Evolutionary conservation across 2,888 invertebrate species (phyloP), one percentile per base, ranked within the genome.

Genomic region (Cordilura impudica): DNA sequence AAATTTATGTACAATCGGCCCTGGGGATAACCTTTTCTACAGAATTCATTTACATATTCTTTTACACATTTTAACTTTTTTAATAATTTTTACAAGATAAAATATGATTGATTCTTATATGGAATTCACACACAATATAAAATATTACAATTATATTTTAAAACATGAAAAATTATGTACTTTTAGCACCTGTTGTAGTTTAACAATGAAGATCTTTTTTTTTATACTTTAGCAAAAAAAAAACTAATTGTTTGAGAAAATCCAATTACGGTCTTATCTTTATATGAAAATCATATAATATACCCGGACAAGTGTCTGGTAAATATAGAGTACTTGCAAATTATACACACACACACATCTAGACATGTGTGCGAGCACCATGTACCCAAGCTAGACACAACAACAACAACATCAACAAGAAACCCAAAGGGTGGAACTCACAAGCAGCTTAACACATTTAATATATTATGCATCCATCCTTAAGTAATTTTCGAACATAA

Each of bases 231-330:
- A 47, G n/a, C 45, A 45, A 54, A 23, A 23, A 18, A 19, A 45
- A 60, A 61, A n/a, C 54, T 67, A 79, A 79, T 79, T 79, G 75
- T 71, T 72, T 51, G 67, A 75, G 45, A 66, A 79, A 75, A 79
- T 79, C 79, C 79, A 79, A 79, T 79, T 79, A 79, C 67, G 56
- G 47, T 75, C 79, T 79, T 79, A 79, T 79, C 79, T 67, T 29
- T 43, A 54, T 63, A 79, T 3, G 61, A 58, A 39, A 53, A 78
- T 54, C 39, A 56, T 53, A 43, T 60, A 66, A 60, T 67, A 53
- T 66, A 65, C 63, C 45, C 23, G 56, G 51, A 54, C 54, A 58
- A 29, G 14, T 31, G 35, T n/a, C 35, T 39, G 35, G n/a, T 39
- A 35, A 43, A 14, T 31, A 16, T 4, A 26, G 35, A 54, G 58